phyloP scores from a whole-genome alignment of 2,888 invertebrate genomes.

The Tenthredo notha region DNA sequence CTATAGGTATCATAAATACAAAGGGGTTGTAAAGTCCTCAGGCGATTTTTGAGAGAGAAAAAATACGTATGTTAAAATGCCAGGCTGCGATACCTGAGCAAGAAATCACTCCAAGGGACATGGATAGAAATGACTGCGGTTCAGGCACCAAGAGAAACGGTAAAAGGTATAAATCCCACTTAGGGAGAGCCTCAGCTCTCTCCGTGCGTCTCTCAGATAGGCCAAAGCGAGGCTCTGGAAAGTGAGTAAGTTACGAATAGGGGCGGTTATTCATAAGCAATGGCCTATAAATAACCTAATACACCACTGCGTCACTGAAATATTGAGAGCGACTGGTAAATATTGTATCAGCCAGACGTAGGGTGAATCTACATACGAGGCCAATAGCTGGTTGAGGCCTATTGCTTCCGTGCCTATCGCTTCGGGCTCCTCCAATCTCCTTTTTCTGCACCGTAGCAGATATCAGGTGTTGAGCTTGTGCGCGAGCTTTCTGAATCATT shows the following conservation, averaged over 20 bases:
- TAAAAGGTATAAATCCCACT: constrained; percentile 67
- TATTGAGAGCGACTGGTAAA: constrained; percentile 72
- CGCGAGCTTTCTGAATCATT: background rate
- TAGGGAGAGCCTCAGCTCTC: constrained; percentile 62
- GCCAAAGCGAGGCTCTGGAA: constrained; percentile 13
- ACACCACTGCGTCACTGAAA: constrained; percentile 70
- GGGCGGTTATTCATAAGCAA: constrained; percentile 76
- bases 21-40: constrained; percentile 15
- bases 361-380: constrained; percentile 55
- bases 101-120: constrained; percentile 53
- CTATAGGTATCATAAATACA: constrained; percentile 35
- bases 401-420: constrained; percentile 44
- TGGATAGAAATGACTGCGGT: constrained; percentile 49
- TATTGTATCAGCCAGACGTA: constrained; percentile 63
- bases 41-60: constrained; percentile 19
- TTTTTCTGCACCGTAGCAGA: constrained; percentile 22
- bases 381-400: constrained; percentile 40
- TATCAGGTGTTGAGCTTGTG: constrained; percentile 49
- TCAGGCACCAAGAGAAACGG: constrained; percentile 59
- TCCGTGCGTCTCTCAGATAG: constrained; percentile 59
- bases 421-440: constrained; percentile 36
- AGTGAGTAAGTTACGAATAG: constrained; percentile 55
- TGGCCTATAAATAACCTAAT: constrained; percentile 75
- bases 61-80: constrained; percentile 55
- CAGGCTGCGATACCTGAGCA: constrained; percentile 50